A percentile compares a stretch with the other conserved stretches of the same genome.
phyloP scores from a whole-genome alignment of 2,797 vertebrate species.

The Tiaroga cobitis region DNA sequence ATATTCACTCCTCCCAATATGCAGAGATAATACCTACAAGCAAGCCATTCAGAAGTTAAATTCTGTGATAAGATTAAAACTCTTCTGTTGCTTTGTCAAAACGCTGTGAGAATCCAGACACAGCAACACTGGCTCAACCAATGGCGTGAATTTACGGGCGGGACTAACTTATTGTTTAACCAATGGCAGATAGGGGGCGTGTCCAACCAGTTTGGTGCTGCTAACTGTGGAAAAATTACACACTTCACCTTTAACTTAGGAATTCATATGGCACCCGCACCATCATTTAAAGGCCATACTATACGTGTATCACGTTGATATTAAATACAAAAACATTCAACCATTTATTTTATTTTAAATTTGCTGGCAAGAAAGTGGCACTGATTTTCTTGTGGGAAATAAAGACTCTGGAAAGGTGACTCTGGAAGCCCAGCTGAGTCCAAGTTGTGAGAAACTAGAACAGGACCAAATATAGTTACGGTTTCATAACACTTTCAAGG shows the following conservation, averaged over 20 bases:
- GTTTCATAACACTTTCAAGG: constrained; percentile 25
- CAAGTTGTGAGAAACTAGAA: constrained; percentile 30
- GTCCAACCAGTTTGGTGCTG: neutral
- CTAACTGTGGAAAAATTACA: neutral
- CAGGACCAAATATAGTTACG: constrained; percentile 5
- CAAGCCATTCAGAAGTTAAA: neutral
- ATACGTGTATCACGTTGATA: constrained; percentile 6
- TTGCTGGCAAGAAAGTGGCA: constrained; percentile 49
- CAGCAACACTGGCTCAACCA: neutral
- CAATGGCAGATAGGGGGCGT: neutral
- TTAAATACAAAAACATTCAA: constrained; percentile 46
- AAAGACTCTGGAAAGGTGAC: constrained; percentile 16
- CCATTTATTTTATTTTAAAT: constrained; percentile 39
- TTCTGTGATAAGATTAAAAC: neutral
- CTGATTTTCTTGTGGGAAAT: constrained; percentile 14
- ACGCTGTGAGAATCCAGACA: neutral
- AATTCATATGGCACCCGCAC: neutral
- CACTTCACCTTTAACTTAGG: neutral
- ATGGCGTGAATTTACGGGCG: neutral
- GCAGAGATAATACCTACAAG: neutral
- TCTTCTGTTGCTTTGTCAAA: neutral
- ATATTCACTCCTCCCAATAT: neutral
- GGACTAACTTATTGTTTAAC: neutral
- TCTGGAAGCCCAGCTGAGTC: constrained; percentile 38
- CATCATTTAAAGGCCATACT: neutral